Base-by-base conservation (phyloP, 2,113 vertebrate species). In the Anoplopoma fimbria region DNA sequence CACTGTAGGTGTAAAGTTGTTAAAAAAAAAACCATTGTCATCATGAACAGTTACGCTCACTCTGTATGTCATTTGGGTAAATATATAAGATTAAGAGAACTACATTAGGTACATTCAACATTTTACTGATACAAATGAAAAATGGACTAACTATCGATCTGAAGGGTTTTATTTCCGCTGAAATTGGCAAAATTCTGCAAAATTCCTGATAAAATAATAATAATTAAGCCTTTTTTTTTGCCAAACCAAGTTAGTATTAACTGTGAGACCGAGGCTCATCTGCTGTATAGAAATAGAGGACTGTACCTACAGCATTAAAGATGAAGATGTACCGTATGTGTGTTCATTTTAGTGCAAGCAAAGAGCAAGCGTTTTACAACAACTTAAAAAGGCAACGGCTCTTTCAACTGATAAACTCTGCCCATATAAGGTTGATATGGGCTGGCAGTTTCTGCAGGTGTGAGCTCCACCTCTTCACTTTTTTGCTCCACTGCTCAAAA, bases 381-480 rank as follows among this genome's bases (percentile, higher is more conserved):
- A 65, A 53, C 60, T 60, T 25, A 53, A 62, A 53, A 62, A 63
- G 9, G 34, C 14, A 64, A 27, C 27, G 6, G 57, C 38, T 61
- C n/a, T 15, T 51, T 19, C 58, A 63, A 51, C 0, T 42, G 71
- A 53, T 69, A 29, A 57, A 63, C 27, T 75, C 67, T 76, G 51
- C 60, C 68, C 53, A 70, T 81, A 82, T 64, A 74, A 23, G 31
- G 83, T 0, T 42, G 23, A 75, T 42, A 42, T n/a, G 75, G 75
- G 27, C 57, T 29, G 42, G 53, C 23, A 45, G 61, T 73, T 49
- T 77, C 34, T 71, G 79, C 75, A 86, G 78, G 77, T 86, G 75
- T 23, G 33, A 70, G 27, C 25, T 31, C 21, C 40, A 29, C 29
- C 55, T 60, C 81, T 71, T 62, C 17, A 61, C 21, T 31, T 36